These are phyloP conservation scores for Tamias sibiricus DNA, from an alignment of 2,113 vertebrate species.

Conservation along the genomic window DNA sequence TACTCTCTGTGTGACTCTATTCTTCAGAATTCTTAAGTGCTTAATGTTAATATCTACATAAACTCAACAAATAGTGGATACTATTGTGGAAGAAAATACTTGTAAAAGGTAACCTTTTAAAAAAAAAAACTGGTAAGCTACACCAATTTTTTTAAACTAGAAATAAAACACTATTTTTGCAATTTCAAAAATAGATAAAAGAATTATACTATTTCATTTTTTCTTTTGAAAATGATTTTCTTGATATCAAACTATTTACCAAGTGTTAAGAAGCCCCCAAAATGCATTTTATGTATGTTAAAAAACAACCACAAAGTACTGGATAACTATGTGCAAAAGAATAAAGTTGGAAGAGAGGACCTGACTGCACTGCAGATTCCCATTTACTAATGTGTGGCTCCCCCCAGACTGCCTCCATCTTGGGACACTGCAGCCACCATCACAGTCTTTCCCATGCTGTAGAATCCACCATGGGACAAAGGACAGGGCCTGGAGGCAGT, in stretches of 20 bases:
- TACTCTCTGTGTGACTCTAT: background rate
- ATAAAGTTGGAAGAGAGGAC: background rate
- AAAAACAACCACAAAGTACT: slow-evolving; percentile 14
- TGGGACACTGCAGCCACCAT: too few relatives aligned
- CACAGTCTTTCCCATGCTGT: too few relatives aligned
- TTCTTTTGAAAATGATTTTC: background rate
- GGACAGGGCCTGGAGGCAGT: too few relatives aligned
- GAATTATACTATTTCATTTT: background rate
- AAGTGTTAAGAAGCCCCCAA: background rate
- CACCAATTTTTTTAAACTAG: too few relatives aligned
- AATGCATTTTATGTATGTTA: slow-evolving; percentile 11
- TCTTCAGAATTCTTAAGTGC: slow-evolving; percentile 39
- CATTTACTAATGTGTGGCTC: too few relatives aligned
- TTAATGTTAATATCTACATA: background rate
- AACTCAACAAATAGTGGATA: background rate
- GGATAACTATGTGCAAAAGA: background rate
- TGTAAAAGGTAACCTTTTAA: background rate
- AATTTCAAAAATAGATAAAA: too few relatives aligned
- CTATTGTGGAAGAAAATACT: background rate
- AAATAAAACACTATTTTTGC: too few relatives aligned
- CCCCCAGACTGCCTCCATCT: too few relatives aligned
- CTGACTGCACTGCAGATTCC: too few relatives aligned
- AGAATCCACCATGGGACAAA: too few relatives aligned
- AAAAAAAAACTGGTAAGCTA: background rate
- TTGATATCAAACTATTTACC: background rate